Evolutionary conservation across 2,888 invertebrate species (phyloP).

Genomic region (Microplitis deprimator): DNA sequence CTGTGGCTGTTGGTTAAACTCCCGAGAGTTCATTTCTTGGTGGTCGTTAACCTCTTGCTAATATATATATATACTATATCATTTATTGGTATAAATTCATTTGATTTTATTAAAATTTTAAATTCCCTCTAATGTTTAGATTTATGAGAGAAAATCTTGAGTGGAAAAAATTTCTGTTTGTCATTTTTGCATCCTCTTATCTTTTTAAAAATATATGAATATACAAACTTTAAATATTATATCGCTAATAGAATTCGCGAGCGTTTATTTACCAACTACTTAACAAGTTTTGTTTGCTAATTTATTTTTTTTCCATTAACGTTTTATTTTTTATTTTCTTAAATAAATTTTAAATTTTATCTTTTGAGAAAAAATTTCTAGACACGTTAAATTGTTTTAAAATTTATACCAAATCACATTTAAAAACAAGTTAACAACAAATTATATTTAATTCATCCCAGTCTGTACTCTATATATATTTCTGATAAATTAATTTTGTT

Average conservation of each 20-base stretch:
- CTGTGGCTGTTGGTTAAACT: conserved; percentile 4
- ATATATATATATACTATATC: conserved; percentile 5
- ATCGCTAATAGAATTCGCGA: conserved; percentile 63
- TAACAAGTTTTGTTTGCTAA: conserved; percentile 55
- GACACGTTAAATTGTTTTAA: too few species aligned
- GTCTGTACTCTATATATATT: too few species aligned
- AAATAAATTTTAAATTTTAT: neutral
- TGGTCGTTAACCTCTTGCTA: conserved; percentile 30
- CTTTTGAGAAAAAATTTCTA: neutral
- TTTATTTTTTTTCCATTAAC: conserved; percentile 45
- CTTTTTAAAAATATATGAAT: conserved; percentile 7
- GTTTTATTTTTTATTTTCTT: neutral
- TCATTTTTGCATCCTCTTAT: conserved; percentile 36
- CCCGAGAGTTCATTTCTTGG: neutral
- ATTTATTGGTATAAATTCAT: conserved; percentile 10
- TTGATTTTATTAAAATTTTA: conserved; percentile 14
- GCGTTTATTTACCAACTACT: conserved; percentile 61
- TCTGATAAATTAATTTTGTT: too few species aligned
- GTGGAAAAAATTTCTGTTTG: neutral
- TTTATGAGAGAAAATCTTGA: neutral
- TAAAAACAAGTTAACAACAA: too few species aligned
- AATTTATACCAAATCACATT: too few species aligned
- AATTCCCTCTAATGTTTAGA: neutral
- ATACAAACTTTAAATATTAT: conserved; percentile 11
- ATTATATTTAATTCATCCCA: too few species aligned